Percentiles rank a stretch among this genome's conserved stretches.
Conservation (phyloP, 2,797 vertebrate genomes). For the Odontamblyopus lacepedii region DNA sequence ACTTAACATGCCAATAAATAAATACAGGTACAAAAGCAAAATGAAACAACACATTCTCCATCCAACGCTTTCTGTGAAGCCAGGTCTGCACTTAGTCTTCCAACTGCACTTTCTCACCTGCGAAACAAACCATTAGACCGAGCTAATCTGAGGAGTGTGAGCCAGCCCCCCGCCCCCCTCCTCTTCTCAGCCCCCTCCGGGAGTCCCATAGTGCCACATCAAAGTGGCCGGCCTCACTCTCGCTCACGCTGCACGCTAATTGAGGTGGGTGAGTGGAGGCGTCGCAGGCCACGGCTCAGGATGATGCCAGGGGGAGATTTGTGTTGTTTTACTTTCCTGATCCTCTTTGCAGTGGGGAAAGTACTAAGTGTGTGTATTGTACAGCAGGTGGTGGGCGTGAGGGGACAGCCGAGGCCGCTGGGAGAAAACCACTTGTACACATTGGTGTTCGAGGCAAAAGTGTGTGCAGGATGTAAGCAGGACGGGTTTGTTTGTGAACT, state of each 20-base stretch:
- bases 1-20: constrained; percentile 39
- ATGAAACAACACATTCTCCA: constrained; percentile 27
- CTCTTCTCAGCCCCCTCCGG: constrained; percentile 33
- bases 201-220: constrained; percentile 65
- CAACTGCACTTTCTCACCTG: constrained; percentile 77
- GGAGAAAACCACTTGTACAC: constrained; percentile 23
- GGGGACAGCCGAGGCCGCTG: constrained; percentile 22
- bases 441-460: constrained; percentile 27
- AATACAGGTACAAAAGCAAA: constrained; percentile 34
- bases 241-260: constrained; percentile 63
- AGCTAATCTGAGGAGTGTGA: constrained; percentile 43
- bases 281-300: constrained; percentile 35
- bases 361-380: constrained; percentile 26
- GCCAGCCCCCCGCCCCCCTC: constrained; percentile 10
- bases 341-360: constrained; percentile 35
- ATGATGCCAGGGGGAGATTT: constrained; percentile 37
- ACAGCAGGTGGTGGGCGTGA: constrained; percentile 15
- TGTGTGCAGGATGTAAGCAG: constrained; percentile 25
- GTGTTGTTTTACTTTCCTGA: constrained; percentile 18
- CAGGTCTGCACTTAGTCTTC: constrained; percentile 50
- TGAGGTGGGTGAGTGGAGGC: constrained; percentile 53
- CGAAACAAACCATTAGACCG: constrained; percentile 79
- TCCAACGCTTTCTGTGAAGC: constrained; percentile 51
- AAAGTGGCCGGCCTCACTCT: constrained; percentile 60
- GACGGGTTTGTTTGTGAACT: background rate